Conservation (phyloP, 2,888 invertebrate genomes). For the Chrysodeixis includens region DNA sequence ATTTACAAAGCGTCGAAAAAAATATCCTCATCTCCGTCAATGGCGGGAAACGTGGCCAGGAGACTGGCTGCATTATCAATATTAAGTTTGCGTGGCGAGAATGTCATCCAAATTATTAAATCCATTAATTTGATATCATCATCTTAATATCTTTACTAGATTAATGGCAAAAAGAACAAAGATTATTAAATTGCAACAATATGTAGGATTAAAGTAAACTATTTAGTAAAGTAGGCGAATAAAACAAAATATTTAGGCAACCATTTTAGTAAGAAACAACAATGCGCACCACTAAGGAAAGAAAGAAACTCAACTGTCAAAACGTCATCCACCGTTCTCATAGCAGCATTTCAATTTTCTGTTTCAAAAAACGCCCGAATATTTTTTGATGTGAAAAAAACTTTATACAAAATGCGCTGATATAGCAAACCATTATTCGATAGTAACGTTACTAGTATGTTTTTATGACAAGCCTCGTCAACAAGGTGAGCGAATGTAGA, state of each 20-base stretch:
- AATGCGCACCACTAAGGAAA: slow-evolving; percentile 32
- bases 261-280: not conserved
- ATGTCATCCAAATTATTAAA: not conserved
- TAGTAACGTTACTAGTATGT: slow-evolving; percentile 68
- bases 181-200: not conserved
- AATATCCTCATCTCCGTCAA: no score
- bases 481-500: slow-evolving; percentile 66
- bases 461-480: slow-evolving; percentile 75
- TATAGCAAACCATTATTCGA: slow-evolving; percentile 49
- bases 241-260: not conserved
- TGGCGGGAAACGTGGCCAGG: no score
- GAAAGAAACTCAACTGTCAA: slow-evolving; percentile 51
- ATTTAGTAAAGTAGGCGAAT: not conserved
- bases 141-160: no score
- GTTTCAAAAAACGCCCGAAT: slow-evolving; percentile 68
- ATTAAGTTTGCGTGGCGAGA: not conserved
- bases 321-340: slow-evolving; percentile 70
- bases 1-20: no score
- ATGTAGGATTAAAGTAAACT: not conserved
- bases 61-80: no score
- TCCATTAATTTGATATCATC: no score
- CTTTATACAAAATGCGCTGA: slow-evolving; percentile 67
- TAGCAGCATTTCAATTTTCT: slow-evolving; percentile 72
- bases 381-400: slow-evolving; percentile 61
- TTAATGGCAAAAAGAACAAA: no score